Base-by-base conservation (phyloP, 2,888 invertebrate genomes). In the Leptarthrus brevirostris region DNA sequence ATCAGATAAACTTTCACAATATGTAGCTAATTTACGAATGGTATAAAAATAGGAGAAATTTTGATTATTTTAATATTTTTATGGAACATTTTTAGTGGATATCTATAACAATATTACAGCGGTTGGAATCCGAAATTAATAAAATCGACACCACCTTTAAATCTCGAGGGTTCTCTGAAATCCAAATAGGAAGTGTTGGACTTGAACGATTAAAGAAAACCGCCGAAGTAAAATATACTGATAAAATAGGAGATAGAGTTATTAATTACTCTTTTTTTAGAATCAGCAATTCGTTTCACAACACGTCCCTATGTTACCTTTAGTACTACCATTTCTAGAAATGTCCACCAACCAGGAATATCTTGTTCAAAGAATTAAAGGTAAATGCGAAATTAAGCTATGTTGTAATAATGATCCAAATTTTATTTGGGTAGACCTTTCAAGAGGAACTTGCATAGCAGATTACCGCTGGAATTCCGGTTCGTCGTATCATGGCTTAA, bases 381-480 rank as follows among this genome's bases (percentile, higher is more conserved):
- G 89, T 88, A n/a, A n/a, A n/a, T n/a, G n/a, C n/a, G n/a, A n/a
- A n/a, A n/a, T n/a, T n/a, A n/a, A n/a, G n/a, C n/a, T n/a, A n/a
- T n/a, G n/a, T n/a, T n/a, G n/a, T n/a, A 56, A 18, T 10, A 53
- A 3, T 77, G 36, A 74, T 56, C 34, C n/a, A 34, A 3, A 47
- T 24, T 24, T 54, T n/a, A n/a, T 18, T 8, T 24, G 66, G n/a
- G 49, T 81, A 87, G 92, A 93, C 80, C 87, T 97, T 76, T 89
- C 93, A 0, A 89, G 88, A 81, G 95, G 95, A 76, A 94, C 95
- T 8, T 95, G 95, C 81, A 92, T 97, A 87, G 92, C 94, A 80
- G 92, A 92, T 79, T 97, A 93, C 86, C 90, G 91, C 77, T 97
- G 97, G 96, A 91, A 92, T 85, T 89, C 91, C 74, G 96, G 96